Conservation (phyloP, 1,140 invertebrate genomes). For the Nasonia giraulti region DNA sequence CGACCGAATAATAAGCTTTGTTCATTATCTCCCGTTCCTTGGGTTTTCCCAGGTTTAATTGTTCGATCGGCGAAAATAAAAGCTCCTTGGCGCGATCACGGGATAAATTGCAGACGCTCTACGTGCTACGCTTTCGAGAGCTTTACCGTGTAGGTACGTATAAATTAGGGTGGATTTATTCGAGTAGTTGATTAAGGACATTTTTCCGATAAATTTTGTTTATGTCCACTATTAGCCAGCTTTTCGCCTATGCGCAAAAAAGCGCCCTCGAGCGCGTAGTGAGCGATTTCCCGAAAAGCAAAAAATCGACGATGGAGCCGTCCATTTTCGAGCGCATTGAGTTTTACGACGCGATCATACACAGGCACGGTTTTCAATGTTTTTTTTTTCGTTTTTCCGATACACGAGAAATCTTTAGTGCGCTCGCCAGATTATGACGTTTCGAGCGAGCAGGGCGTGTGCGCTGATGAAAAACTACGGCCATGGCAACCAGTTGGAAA, state of each 20-base stretch:
- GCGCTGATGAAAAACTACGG: too few relatives aligned
- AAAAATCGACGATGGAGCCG: not conserved
- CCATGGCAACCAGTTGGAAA: too few relatives aligned
- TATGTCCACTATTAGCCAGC: not conserved
- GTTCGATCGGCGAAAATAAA: too few relatives aligned
- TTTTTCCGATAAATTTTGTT: conserved; percentile 29
- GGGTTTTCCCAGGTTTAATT: too few relatives aligned
- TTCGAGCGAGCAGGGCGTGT: not conserved
- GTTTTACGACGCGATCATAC: not conserved
- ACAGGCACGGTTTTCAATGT: not conserved
- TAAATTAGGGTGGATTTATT: conserved; percentile 36
- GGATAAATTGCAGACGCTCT: too few relatives aligned
- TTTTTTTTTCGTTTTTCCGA: not conserved
- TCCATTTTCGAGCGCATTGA: not conserved
- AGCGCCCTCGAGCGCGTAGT: not conserved
- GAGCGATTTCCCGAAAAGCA: not conserved
- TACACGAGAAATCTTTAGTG: not conserved
- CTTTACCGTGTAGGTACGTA: not conserved
- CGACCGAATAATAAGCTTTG: not conserved
- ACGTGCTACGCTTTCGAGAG: too few relatives aligned
- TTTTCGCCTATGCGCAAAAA: not conserved
- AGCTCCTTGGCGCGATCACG: too few relatives aligned
- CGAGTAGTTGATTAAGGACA: conserved; percentile 24
- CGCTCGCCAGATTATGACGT: not conserved
- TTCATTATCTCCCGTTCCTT: too few relatives aligned